Evolutionary conservation across 2,113 vertebrate genomes (phyloP).

Genomic region (Neoarius graeffei): DNA sequence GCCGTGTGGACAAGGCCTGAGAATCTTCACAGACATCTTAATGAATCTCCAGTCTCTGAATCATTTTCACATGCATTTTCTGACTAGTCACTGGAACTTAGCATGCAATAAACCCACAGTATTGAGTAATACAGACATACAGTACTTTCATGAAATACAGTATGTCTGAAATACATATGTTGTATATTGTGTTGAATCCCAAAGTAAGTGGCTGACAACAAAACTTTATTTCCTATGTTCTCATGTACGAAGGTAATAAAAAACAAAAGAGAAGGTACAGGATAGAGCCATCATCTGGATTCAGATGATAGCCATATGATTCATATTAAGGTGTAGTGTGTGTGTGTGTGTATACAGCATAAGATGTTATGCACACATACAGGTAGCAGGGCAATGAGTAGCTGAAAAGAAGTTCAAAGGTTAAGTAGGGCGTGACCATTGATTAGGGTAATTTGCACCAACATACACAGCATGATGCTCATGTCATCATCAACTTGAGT

Average conservation of each 20-base stretch:
- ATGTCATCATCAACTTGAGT: background rate
- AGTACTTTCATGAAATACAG: background rate
- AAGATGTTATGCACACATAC: background rate
- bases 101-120: background rate
- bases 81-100: background rate
- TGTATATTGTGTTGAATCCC: background rate
- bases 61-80: background rate
- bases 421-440: slow-evolving; percentile 21
- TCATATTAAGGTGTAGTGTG: background rate
- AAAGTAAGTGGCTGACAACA: too few relatives aligned
- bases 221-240: background rate
- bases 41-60: background rate
- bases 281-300: background rate
- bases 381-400: background rate
- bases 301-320: too few relatives aligned
- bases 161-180: background rate
- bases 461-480: background rate
- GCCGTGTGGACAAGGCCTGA: too few relatives aligned
- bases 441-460: background rate
- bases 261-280: background rate
- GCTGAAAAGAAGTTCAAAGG: slow-evolving; percentile 12
- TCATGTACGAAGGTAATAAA: background rate
- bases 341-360: background rate
- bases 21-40: too few relatives aligned
- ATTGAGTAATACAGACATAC: background rate